Percentiles rank a stretch among this genome's conserved stretches.
These are phyloP conservation scores for Heliconius himera DNA, from an alignment of 1,140 invertebrate genomes.

Conservation along the genomic window DNA sequence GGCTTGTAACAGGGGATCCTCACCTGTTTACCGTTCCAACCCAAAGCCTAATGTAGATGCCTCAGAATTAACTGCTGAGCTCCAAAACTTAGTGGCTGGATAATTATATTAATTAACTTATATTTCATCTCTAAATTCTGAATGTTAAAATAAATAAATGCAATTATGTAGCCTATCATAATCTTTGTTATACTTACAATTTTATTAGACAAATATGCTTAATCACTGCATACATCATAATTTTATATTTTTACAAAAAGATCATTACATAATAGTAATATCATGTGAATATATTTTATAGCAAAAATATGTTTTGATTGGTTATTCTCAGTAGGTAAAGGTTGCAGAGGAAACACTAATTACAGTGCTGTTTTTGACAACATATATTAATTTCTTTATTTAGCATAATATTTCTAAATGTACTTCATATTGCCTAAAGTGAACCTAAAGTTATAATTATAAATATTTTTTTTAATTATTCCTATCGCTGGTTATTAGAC, in stretches of 20 bases:
- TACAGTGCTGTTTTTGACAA: too few relatives aligned
- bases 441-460: too few relatives aligned
- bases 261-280: not conserved
- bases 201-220: not conserved
- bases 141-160: not conserved
- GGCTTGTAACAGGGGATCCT: slow-evolving; percentile 84
- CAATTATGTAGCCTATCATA: slow-evolving; percentile 4
- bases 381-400: too few relatives aligned
- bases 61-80: slow-evolving; percentile 71
- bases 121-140: not conserved
- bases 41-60: slow-evolving; percentile 70
- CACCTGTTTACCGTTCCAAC: slow-evolving; percentile 49
- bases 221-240: slow-evolving; percentile 6
- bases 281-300: not conserved
- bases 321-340: too few relatives aligned
- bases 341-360: too few relatives aligned
- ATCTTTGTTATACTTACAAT: slow-evolving; percentile 3
- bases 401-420: too few relatives aligned
- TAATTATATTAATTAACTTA: slow-evolving; percentile 41
- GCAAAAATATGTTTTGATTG: too few relatives aligned
- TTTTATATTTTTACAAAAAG: slow-evolving; percentile 9
- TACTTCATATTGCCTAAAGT: too few relatives aligned
- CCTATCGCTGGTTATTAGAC: too few relatives aligned
- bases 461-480: too few relatives aligned
- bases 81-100: slow-evolving; percentile 76